Evolutionary conservation across 2,113 vertebrate species (phyloP), one percentile per base, ranked within the genome.

Genomic region (Dermatemys mawii): DNA sequence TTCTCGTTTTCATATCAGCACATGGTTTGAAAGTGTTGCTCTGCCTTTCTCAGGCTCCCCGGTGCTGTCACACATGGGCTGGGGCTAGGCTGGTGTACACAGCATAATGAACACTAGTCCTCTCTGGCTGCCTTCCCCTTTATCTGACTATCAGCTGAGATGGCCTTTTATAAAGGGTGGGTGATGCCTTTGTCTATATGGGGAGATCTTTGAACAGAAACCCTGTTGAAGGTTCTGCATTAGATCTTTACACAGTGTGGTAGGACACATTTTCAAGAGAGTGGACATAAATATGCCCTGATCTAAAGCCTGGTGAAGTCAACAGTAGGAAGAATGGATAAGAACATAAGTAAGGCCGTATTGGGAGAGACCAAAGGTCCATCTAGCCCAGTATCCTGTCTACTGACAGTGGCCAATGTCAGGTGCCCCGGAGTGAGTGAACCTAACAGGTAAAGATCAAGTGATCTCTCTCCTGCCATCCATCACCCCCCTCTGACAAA

Each of bases 221-320:
- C 24, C n/a, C 41, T 13, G 73, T 26, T 3, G 4, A 46, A 46
- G 41, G n/a, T 38, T 38, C n/a, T 38, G 35, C 55, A 17, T 41
- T 32, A 6, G 3, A 11, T 5, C 50, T 29, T 46, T 7, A 9
- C 44, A 41, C 1, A 11, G 1, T 0, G 0, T 16, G 26, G 2
- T 53, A 53, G 27, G n/a, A 11, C 22, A 41, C 94, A 19, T 32
- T 44, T 12, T 50, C 60, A 17, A 67, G 86, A 67, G 81, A 48
- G 8, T n/a, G 53, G 17, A 32, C 32, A 75, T 35, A 5, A 9
- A 2, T 38, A 3, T 16, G 14, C 7, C 67, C 35, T 54, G 6
- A 57, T 2, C 7, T 8, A 46, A 46, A 46, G 46, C 46, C 46
- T 46, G 46, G 46, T 46, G 46, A 46, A 46, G 46, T 46, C 46